These are phyloP conservation scores for Anser brachyrhynchus DNA, from an alignment of 2,113 vertebrate species.

Conservation along the genomic window DNA sequence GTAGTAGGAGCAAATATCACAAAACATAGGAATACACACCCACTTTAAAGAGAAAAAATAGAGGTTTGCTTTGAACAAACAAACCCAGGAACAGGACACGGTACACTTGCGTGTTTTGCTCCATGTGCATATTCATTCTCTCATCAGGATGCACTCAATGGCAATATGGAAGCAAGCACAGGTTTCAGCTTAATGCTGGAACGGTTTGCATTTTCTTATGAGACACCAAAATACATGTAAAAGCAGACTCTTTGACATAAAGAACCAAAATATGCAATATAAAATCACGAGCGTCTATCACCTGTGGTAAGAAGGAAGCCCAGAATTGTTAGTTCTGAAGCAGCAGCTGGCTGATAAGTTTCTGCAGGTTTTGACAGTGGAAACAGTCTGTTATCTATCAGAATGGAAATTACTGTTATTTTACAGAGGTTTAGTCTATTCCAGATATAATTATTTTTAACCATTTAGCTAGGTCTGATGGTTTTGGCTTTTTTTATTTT, in stretches of 20 bases:
- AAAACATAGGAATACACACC: neutral
- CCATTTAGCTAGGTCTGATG: neutral
- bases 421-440: neutral
- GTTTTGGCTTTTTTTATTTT: neutral
- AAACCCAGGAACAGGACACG: neutral
- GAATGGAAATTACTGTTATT: neutral
- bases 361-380: neutral
- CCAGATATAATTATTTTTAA: neutral
- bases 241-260: neutral
- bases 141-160: neutral
- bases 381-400: neutral
- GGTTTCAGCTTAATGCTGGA: neutral
- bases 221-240: neutral
- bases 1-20: constrained; percentile 1
- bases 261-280: neutral
- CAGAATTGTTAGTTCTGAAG: neutral
- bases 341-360: neutral
- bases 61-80: neutral
- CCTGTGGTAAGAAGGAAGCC: neutral
- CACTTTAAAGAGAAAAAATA: constrained; percentile 1
- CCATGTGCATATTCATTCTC: neutral
- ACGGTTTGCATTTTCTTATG: neutral
- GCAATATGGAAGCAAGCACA: neutral
- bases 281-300: neutral
- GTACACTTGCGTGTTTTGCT: neutral